phyloP scores from a whole-genome alignment of 2,888 invertebrate species.

The Eupeodes luniger region DNA sequence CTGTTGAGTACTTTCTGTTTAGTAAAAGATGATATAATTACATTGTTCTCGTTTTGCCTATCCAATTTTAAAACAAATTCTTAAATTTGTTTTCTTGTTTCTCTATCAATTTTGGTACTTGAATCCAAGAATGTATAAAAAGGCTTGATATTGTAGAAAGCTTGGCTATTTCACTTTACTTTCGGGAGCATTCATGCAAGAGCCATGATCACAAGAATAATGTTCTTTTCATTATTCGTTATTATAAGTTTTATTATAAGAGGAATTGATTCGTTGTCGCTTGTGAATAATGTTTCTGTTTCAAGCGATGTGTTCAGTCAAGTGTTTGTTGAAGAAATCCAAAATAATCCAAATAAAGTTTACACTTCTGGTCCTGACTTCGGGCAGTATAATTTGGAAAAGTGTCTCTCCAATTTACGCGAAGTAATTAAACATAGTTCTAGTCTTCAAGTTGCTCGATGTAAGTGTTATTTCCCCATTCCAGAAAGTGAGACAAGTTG shows the following conservation, averaged over 20 bases:
- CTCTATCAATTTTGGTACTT: not conserved
- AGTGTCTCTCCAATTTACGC: slow-evolving; percentile 19
- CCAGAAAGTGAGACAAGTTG: not conserved
- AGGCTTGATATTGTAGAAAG: not conserved
- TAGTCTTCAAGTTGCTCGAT: slow-evolving; percentile 23
- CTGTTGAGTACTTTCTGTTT: no score
- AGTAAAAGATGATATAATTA: no score
- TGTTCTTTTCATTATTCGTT: not conserved
- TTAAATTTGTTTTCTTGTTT: not conserved
- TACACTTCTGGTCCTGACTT: not conserved
- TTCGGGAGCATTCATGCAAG: no score
- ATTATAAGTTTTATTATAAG: not conserved
- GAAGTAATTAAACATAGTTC: slow-evolving; percentile 19
- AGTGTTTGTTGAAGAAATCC: slow-evolving; percentile 39
- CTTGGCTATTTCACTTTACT: not conserved
- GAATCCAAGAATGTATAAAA: not conserved
- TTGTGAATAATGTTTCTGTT: slow-evolving; percentile 49
- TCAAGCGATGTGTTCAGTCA: slow-evolving; percentile 42
- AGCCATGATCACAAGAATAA: no score
- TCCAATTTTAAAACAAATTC: not conserved
- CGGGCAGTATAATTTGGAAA: slow-evolving; percentile 1
- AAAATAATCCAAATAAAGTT: slow-evolving; percentile 14
- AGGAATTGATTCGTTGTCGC: slow-evolving; percentile 19
- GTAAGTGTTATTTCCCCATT: slow-evolving; percentile 16
- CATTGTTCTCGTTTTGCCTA: no score